phyloP scores from a whole-genome alignment of 2,888 invertebrate species.

The Euzetes globulus region DNA sequence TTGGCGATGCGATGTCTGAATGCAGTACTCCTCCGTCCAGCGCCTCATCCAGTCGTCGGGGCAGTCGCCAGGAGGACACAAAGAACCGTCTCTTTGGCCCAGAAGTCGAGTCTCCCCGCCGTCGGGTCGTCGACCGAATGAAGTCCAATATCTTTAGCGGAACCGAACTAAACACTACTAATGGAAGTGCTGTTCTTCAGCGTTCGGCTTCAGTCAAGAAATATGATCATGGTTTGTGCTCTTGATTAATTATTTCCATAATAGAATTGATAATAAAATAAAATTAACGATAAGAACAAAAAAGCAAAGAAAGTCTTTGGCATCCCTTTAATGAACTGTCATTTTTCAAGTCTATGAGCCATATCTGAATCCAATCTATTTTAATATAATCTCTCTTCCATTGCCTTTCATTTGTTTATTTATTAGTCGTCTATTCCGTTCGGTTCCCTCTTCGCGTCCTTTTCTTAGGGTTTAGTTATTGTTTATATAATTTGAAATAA shows the following conservation, averaged over 20 bases:
- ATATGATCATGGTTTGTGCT: constrained; percentile 32
- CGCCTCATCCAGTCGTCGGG: constrained; percentile 31
- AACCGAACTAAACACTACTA: no score
- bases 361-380: background rate
- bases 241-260: background rate
- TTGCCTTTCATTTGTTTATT: background rate
- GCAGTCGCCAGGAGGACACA: constrained; percentile 36
- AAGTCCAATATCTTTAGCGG: constrained; percentile 42
- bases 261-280: background rate
- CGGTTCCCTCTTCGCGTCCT: background rate
- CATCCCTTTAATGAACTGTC: constrained; percentile 1
- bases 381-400: no score
- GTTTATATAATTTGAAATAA: background rate
- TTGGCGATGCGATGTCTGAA: constrained; percentile 30
- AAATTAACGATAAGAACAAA: background rate
- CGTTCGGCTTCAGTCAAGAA: constrained; percentile 36
- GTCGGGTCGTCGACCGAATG: constrained; percentile 41
- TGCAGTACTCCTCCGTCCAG: constrained; percentile 16
- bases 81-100: constrained; percentile 41
- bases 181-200: constrained; percentile 1
- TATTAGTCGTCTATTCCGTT: background rate
- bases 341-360: constrained; percentile 18
- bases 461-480: background rate
- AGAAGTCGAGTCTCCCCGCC: constrained; percentile 38
- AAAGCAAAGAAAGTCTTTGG: background rate